Base-by-base conservation (phyloP, 2,797 vertebrate species). In the Acanthurus leucopareius region DNA sequence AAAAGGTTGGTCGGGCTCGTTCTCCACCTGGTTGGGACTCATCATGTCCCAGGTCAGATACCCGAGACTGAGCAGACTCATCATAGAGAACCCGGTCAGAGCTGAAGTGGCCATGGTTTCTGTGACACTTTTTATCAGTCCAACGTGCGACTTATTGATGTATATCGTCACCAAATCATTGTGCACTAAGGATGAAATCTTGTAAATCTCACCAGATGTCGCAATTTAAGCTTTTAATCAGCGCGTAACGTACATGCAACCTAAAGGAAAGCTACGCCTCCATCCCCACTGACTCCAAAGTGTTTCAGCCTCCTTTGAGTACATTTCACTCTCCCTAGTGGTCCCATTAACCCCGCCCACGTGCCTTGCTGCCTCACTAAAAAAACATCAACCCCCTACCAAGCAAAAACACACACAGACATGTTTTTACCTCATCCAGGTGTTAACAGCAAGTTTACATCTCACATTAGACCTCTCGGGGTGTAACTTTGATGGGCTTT, bases 31-130 rank as follows among this genome's bases (percentile, higher is more conserved):
- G 77, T 95, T 94, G 0, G 97, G 97, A 76, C 96, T 96, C 94
- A 96, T 94, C 95, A 96, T 95, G 89, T 99, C 97, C 97, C 97
- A 99, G 52, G 97, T 97, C 80, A 99, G 93, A 88, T 98, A 99
- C 53, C 97, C 97, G n/a, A 99, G 96, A 83, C 97, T 97, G 81
- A 99, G 94, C 77, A 99, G 87, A 89, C 97, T 98, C 93, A 98
- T 95, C 71, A 99, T 92, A 0, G 97, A 99, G 91, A 99, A 97
- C 44, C 97, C 96, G 0, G 97, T 96, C 70, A 99, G 94, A 65
- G 97, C 95, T 65, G 97, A 93, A 25, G 97, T 96, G 16, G 97
- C 96, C 97, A 97, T 96, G 60, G 61, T 76, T 76, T 40, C 75
- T 58, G 49, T 61, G 54, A 42, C 19, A 0, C 69, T 67, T 38